Evolutionary conservation across 37 sponge, comb jelly and placozoan species (phyloP), one percentile per base, ranked within the genome.

Genomic region (Hormiphora californensis): DNA sequence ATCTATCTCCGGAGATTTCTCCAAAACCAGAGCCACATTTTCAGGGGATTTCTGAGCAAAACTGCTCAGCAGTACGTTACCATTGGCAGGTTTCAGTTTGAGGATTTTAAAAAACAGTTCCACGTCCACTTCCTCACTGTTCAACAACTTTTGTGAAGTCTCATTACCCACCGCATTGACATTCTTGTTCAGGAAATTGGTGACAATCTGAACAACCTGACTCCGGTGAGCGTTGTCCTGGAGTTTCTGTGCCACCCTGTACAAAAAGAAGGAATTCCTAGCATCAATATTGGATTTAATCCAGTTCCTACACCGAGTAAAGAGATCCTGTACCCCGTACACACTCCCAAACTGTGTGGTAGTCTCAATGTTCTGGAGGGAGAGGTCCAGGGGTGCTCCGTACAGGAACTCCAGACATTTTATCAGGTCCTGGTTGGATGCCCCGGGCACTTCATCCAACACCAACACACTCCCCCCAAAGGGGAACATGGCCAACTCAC

Each of bases 331-430:
- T 23, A 73, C 81, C 5, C 44, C 81, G 43, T 73, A 73, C 23
- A 73, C n/a, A 40, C 81, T 73, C 21, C 46, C 81, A 41, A 73
- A 73, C 43, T 73, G 40, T 1, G 43, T 41, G 27, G 25, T 17
- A 28, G 27, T 0, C 40, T 11, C 43, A 21, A 73, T 73, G 27
- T 73, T 73, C 27, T 73, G 44, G 12, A 22, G 46, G n/a, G 81
- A 22, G 1, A 73, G 25, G 12, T 11, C 81, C 27, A 73, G 25
- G 23, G 32, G 32, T 0, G 43, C 81, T 41, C 81, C 81, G 43
- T 73, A 73, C 81, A 73, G 40, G 44, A 25, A 73, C n/a, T 41
- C 43, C 1, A 73, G 40, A 40, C 81, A 73, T 22, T 73, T 30
- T 0, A 40, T 37, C n/a, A n/a, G n/a, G 17, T 40, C 25, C 23